Evolutionary conservation across 2,797 vertebrate species (phyloP).

Genomic region (Arrhamphus sclerolepis): DNA sequence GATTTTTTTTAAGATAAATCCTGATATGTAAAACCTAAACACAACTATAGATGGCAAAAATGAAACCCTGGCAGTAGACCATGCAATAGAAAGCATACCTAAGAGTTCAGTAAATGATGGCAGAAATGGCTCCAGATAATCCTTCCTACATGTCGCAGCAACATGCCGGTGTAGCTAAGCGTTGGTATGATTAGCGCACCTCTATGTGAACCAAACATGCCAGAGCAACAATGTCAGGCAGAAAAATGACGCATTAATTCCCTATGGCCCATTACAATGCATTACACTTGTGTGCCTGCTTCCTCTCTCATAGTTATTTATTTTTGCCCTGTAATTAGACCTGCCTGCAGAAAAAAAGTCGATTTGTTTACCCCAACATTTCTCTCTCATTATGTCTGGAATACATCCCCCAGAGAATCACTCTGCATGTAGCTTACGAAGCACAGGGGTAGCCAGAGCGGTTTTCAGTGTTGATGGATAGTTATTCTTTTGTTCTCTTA

Average conservation of each 20-base stretch:
- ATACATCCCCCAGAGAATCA: conserved; percentile 66
- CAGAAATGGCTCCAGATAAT: conserved; percentile 18
- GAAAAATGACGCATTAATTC: conserved; percentile 68
- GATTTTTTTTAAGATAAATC: too few relatives aligned
- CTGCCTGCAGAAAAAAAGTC: conserved; percentile 66
- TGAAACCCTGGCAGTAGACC: background rate
- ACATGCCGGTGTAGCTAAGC: conserved; percentile 12
- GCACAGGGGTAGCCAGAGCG: conserved; percentile 39
- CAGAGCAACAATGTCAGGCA: conserved; percentile 52
- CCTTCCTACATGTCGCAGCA: conserved; percentile 13
- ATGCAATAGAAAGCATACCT: background rate
- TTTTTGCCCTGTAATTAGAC: conserved; percentile 78
- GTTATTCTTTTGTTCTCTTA: conserved; percentile 57
- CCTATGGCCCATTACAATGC: conserved; percentile 66
- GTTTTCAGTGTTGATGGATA: conserved; percentile 65
- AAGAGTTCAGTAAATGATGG: background rate
- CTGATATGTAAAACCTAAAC: too few relatives aligned
- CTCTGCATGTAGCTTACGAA: conserved; percentile 63
- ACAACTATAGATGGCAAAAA: background rate
- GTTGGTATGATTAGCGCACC: conserved; percentile 33
- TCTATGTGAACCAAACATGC: conserved; percentile 44
- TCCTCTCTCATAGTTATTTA: conserved; percentile 74
- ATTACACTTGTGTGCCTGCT: conserved; percentile 58
- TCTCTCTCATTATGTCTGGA: conserved; percentile 79
- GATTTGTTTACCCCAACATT: conserved; percentile 77